These are phyloP conservation scores for Nebria salina DNA, from an alignment of 2,888 invertebrate species.

Conservation along the genomic window DNA sequence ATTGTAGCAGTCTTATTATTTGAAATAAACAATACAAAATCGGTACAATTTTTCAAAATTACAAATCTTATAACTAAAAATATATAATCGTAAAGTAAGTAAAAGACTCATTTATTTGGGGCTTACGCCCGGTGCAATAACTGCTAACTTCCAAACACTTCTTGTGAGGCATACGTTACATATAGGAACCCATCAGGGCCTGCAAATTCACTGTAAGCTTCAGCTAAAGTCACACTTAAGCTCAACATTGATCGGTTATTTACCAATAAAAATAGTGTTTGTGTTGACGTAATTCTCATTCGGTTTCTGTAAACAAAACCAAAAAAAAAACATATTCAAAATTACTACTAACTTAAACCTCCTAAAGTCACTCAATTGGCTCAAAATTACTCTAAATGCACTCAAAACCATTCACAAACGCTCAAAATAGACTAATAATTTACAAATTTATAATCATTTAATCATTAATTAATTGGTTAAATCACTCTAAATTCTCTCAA, in stretches of 20 bases:
- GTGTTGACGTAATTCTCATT: slow-evolving; percentile 70
- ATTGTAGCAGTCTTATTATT: not conserved
- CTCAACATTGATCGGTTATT: slow-evolving; percentile 85
- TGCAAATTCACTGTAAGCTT: slow-evolving; percentile 79
- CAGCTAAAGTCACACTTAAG: slow-evolving; percentile 81
- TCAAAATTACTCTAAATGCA: no score
- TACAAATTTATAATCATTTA: no score
- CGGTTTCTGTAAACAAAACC: slow-evolving; percentile 59
- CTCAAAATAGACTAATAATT: no score
- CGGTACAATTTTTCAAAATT: not conserved
- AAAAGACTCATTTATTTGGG: not conserved
- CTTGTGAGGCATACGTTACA: slow-evolving; percentile 89
- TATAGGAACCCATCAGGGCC: slow-evolving; percentile 89
- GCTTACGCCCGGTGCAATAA: not conserved
- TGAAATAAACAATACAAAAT: not conserved
- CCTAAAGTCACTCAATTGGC: no score
- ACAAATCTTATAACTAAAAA: not conserved
- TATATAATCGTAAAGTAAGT: not conserved
- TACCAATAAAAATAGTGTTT: slow-evolving; percentile 84
- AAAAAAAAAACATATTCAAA: not conserved
- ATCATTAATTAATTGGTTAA: no score
- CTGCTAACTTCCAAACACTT: slow-evolving; percentile 75
- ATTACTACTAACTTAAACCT: not conserved
- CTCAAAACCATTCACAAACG: no score
- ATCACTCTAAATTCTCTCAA: no score